Conservation (phyloP, 2,113 vertebrate species). For the Guaruba guarouba region DNA sequence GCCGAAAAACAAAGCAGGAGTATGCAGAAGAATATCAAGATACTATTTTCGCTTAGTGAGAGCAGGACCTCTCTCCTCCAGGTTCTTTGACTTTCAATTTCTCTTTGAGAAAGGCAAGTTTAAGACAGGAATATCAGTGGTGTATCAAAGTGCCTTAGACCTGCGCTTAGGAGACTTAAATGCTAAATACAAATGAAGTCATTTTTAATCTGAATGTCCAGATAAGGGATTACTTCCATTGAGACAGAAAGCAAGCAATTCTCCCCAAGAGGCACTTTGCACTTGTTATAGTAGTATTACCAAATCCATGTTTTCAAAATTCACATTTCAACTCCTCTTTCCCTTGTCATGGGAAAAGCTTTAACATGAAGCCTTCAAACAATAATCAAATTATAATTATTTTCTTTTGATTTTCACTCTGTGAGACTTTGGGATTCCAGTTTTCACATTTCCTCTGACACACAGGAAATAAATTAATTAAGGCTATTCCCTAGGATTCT, state of each 20-base stretch:
- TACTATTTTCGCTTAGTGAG: background rate
- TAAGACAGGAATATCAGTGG: background rate
- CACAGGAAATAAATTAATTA: background rate
- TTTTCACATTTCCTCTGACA: background rate
- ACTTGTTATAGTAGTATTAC: background rate
- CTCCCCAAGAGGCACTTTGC: background rate
- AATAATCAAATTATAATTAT: background rate
- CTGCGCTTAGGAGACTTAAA: background rate
- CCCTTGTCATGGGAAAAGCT: background rate
- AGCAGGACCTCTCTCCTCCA: background rate
- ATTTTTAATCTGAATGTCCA: background rate
- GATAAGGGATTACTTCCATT: background rate
- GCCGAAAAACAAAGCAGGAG: background rate
- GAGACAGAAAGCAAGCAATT: background rate
- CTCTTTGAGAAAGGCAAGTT: background rate
- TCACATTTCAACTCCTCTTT: background rate
- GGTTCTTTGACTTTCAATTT: background rate
- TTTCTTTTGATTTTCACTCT: background rate
- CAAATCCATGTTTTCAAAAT: background rate
- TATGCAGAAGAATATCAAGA: background rate
- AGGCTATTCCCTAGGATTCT: background rate
- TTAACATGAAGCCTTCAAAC: background rate
- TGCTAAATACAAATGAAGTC: background rate
- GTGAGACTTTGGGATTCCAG: background rate
- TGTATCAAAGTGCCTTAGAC: background rate